Conservation (phyloP, 2,888 invertebrate genomes). For the Balanococcus diminutus region DNA sequence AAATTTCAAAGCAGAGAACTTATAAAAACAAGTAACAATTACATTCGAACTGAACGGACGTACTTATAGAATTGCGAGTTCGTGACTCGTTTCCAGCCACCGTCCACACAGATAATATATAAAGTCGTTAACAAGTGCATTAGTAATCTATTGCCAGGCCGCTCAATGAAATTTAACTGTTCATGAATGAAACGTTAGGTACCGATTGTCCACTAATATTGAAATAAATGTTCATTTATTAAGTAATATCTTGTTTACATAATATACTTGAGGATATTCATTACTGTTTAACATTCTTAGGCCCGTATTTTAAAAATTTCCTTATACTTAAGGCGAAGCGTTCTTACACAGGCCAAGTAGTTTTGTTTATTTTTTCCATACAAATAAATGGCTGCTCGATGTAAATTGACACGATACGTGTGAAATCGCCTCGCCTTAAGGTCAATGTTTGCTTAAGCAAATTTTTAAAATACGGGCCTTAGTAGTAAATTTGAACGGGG, state of each 20-base stretch:
- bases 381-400: too few species aligned
- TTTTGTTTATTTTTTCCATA: too few species aligned
- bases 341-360: too few species aligned
- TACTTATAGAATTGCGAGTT: slow-evolving; percentile 10
- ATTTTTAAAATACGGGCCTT: too few species aligned
- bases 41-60: slow-evolving; percentile 13
- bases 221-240: slow-evolving; percentile 20
- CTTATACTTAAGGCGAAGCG: too few species aligned
- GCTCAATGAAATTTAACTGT: slow-evolving; percentile 46
- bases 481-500: too few species aligned
- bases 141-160: slow-evolving; percentile 26
- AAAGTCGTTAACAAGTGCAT: slow-evolving; percentile 45
- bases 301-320: too few species aligned
- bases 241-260: slow-evolving; percentile 1
- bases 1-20: slow-evolving; percentile 13
- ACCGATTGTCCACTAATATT: slow-evolving; percentile 6
- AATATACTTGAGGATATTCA: not conserved
- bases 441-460: too few species aligned
- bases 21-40: slow-evolving; percentile 28
- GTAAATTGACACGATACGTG: too few species aligned
- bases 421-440: too few species aligned
- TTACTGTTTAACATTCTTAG: not conserved
- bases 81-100: slow-evolving; percentile 45
- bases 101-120: slow-evolving; percentile 33
- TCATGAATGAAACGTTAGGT: slow-evolving; percentile 40